Conservation (phyloP, 2,888 invertebrate species). For the Hedychridium roseum region DNA sequence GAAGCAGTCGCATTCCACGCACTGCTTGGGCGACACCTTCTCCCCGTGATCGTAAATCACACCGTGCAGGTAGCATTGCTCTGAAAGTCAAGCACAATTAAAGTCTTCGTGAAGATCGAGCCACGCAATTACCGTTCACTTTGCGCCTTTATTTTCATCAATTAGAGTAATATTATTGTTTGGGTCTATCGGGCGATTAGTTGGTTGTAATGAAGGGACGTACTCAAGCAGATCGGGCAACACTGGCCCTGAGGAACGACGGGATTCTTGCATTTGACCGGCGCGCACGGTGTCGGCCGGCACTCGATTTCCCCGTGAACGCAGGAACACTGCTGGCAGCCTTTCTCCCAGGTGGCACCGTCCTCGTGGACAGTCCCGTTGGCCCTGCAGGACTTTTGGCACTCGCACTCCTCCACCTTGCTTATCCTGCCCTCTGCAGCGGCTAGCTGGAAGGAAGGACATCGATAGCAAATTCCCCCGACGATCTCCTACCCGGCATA, state of each 20-base stretch:
- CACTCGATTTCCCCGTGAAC: constrained; percentile 87
- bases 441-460: constrained; percentile 73
- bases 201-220: too few species aligned
- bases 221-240: constrained; percentile 87
- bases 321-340: constrained; percentile 89
- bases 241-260: constrained; percentile 81
- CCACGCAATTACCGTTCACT: too few species aligned
- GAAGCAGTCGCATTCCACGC: constrained; percentile 83
- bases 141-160: too few species aligned
- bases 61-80: constrained; percentile 75
- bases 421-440: constrained; percentile 81
- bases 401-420: constrained; percentile 88
- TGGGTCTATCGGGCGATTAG: too few species aligned
- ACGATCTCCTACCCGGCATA: not conserved
- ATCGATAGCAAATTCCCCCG: constrained; percentile 34
- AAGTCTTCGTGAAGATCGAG: constrained; percentile 86
- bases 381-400: constrained; percentile 85
- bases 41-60: constrained; percentile 84
- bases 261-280: constrained; percentile 81
- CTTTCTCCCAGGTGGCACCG: constrained; percentile 84
- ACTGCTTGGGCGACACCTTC: constrained; percentile 76
- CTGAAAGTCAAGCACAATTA: constrained; percentile 63
- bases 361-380: constrained; percentile 84
- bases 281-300: constrained; percentile 82
- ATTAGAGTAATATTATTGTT: too few species aligned